phyloP scores from a whole-genome alignment of 2,797 vertebrate species.

The Malurus leucopterus region DNA sequence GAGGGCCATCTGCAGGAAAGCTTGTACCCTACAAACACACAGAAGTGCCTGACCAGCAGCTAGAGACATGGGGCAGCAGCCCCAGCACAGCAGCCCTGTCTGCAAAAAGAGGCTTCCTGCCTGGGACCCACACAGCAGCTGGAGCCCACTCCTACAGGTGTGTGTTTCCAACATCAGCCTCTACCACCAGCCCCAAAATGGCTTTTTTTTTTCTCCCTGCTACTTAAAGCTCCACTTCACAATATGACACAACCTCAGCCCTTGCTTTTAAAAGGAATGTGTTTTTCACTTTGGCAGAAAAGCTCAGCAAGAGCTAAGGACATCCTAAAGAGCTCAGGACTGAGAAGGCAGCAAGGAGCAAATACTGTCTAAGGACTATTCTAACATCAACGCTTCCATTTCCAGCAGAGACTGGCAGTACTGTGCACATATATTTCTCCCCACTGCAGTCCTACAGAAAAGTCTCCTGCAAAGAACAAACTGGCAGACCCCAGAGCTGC shows the following conservation, averaged over 20 bases:
- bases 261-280: not conserved
- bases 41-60: not conserved
- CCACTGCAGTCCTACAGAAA: not conserved
- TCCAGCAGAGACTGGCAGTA: not conserved
- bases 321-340: not conserved
- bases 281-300: not conserved
- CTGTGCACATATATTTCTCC: not conserved
- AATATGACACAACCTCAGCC: not conserved
- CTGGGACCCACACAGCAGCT: not conserved
- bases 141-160: not conserved
- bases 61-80: not conserved
- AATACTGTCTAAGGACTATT: not conserved
- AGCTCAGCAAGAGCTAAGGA: not conserved
- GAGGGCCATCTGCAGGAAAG: not conserved
- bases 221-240: not conserved
- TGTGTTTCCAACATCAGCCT: not conserved
- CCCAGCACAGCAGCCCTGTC: not conserved
- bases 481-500: not conserved
- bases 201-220: not conserved
- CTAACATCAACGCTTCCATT: not conserved
- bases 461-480: not conserved
- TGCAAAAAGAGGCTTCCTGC: not conserved
- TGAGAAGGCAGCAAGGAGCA: not conserved
- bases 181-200: fast-evolving
- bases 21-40: not conserved